Percentiles rank a stretch among this genome's conserved stretches.
phyloP scores from a whole-genome alignment of 2,113 vertebrate species.

The Catharus bicknelli region DNA sequence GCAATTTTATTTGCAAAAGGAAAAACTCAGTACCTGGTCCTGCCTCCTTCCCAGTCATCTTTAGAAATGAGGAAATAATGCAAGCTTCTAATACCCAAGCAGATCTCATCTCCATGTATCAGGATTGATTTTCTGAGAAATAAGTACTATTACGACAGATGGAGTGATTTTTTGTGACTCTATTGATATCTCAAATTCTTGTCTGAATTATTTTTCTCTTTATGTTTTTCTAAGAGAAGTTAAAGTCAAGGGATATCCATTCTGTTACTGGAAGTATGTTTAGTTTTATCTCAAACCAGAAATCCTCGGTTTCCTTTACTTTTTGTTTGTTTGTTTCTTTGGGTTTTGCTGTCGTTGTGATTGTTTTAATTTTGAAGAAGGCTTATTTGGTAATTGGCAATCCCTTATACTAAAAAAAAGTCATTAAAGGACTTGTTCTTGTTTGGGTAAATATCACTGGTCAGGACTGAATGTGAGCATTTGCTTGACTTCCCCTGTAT shows the following conservation, averaged over 20 bases:
- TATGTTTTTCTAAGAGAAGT: not conserved
- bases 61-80: not conserved
- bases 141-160: not conserved
- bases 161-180: not conserved
- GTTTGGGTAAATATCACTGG: not conserved
- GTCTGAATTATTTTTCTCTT: not conserved
- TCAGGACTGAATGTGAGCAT: not conserved
- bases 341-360: not conserved
- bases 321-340: not conserved
- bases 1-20: not conserved
- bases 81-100: not conserved
- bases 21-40: not conserved
- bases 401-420: not conserved
- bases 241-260: not conserved
- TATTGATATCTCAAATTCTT: not conserved
- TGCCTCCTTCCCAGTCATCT: not conserved
- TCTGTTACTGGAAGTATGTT: not conserved
- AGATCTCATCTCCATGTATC: not conserved
- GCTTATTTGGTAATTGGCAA: not conserved
- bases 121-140: not conserved
- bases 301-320: not conserved
- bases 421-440: not conserved
- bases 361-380: not conserved
- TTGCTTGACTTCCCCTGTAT: not conserved
- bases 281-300: not conserved